phyloP scores from a whole-genome alignment of 2,113 vertebrate genomes.

The Anser brachyrhynchus region DNA sequence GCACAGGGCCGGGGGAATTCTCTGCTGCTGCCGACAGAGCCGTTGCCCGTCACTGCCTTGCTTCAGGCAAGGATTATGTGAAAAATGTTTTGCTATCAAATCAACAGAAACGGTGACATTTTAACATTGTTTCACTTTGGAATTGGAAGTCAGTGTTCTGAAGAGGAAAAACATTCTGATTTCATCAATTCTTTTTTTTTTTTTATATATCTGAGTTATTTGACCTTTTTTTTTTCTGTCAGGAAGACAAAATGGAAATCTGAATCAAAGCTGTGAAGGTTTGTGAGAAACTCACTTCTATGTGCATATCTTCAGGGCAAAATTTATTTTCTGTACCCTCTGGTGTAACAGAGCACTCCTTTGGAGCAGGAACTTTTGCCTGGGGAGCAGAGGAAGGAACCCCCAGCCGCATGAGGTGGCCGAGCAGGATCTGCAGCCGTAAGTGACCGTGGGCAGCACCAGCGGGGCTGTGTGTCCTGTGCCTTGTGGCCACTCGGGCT shows the following conservation, averaged over 20 bases:
- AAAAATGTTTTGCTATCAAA: background rate
- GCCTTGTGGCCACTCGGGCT: background rate
- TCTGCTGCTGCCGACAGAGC: background rate
- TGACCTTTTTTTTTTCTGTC: background rate
- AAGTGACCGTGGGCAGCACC: background rate
- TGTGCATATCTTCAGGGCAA: background rate
- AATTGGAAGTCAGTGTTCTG: background rate
- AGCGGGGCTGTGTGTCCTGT: background rate
- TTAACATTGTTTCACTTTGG: background rate
- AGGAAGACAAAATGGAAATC: background rate
- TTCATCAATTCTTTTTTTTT: background rate
- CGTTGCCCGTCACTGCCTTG: rapidly evolving
- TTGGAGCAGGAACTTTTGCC: background rate
- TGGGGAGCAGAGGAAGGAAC: background rate
- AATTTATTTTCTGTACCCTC: background rate
- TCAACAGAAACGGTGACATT: background rate
- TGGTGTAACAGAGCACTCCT: background rate
- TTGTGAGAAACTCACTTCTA: background rate
- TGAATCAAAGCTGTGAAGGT: background rate
- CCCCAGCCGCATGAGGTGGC: background rate
- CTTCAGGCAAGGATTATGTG: background rate
- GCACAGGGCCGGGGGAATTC: background rate
- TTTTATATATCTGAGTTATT: background rate
- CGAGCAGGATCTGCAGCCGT: background rate
- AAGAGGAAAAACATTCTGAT: background rate